These are phyloP conservation scores for Tetragnatha versicolor DNA, from an alignment of 1,140 invertebrate genomes.

Conservation along the genomic window DNA sequence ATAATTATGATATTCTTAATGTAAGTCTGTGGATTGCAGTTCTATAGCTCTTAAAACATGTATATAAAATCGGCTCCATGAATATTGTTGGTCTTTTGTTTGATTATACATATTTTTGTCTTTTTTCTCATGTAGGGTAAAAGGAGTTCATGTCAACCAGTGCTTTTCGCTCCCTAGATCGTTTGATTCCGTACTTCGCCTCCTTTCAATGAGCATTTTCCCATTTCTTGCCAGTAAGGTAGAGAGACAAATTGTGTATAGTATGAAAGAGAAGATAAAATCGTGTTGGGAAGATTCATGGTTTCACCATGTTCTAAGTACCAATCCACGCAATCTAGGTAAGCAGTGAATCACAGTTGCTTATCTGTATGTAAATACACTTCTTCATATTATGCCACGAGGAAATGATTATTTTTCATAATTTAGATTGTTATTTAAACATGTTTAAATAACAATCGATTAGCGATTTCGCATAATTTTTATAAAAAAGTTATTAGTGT, in stretches of 20 bases:
- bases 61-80: too few relatives aligned
- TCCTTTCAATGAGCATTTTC: not conserved
- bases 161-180: not conserved
- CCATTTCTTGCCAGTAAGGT: not conserved
- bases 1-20: too few relatives aligned
- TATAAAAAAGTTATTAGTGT: too few relatives aligned
- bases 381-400: too few relatives aligned
- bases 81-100: too few relatives aligned
- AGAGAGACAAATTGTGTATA: not conserved
- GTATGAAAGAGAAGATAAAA: not conserved
- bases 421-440: too few relatives aligned
- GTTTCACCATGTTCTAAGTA: conserved; percentile 80
- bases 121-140: not conserved
- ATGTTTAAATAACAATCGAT: too few relatives aligned
- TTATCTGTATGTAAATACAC: not conserved
- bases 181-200: not conserved
- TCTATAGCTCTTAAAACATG: too few relatives aligned
- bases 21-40: too few relatives aligned
- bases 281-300: conserved; percentile 70
- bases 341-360: conserved; percentile 55
- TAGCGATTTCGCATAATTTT: too few relatives aligned
- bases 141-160: not conserved
- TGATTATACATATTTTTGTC: too few relatives aligned
- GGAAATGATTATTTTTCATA: too few relatives aligned
- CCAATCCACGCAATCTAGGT: conserved; percentile 90